Base-by-base conservation (phyloP, 2,113 vertebrate genomes). In the Odontesthes bonariensis region DNA sequence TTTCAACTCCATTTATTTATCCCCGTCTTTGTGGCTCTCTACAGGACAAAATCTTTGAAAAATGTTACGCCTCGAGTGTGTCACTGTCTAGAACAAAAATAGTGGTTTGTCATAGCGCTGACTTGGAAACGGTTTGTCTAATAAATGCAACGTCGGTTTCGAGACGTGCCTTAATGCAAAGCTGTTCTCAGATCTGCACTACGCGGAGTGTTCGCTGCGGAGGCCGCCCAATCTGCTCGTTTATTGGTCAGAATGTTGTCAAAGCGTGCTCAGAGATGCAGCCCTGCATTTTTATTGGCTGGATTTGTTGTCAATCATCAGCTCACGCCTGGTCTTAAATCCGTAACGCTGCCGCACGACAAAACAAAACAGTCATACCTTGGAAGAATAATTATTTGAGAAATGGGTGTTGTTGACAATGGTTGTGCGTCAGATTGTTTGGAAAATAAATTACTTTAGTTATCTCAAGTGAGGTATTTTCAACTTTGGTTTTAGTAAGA, bases 141-240 rank as follows among this genome's bases (percentile, higher is more conserved):
- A 66, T 59, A 9, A 6, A 60, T 10, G 33, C 33, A 0, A 0
- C 1, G 0, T 4, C 13, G 1, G 10, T 5, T 4, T 0, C 0
- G 0, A 6, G 12, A 1, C 8, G 0, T 11, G 13, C 22, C 27
- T 42, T 4, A 2, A 14, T 11, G 4, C 3, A 17, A n/a, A 17
- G 20, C 90, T 82, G 89, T 5, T 87, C 88, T 81, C 46, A 63
- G 86, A 88, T 82, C 90, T 54, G 90, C 33, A 0, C 31, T 16
- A 0, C 8, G 0, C 40, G 1, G 1, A 6, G 57, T 31, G 46
- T 75, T 42, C n/a, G 0, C 32, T 13, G 0, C 4, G n/a, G 58
- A 2, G 13, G 0, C 74, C 81, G 53, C 60, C 75, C 33, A 10
- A 3, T 52, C 40, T 17, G 5, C 19, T 33, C 42, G n/a, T 2